These are phyloP conservation scores for Drosophila sordidula DNA, from an alignment of 2,888 invertebrate species.

Conservation along the genomic window DNA sequence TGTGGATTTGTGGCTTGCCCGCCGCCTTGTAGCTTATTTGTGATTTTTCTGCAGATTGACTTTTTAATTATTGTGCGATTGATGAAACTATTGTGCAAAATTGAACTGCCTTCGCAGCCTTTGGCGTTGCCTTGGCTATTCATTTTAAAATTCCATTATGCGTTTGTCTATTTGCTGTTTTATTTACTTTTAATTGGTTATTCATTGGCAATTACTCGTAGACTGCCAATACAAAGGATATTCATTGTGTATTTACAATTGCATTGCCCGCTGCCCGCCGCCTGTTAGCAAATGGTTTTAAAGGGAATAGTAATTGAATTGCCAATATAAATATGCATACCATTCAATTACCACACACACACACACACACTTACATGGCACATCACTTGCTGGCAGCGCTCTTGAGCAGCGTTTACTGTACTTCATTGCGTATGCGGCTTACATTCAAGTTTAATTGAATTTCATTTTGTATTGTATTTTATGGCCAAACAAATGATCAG, in stretches of 20 bases:
- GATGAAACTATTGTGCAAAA: conserved; percentile 7
- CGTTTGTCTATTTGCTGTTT: conserved; percentile 41
- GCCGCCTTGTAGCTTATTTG: conserved; percentile 22
- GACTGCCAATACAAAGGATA: conserved; percentile 19
- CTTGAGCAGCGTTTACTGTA: conserved; percentile 6
- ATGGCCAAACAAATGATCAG: conserved; percentile 17
- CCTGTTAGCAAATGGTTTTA: conserved; percentile 26
- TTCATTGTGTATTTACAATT: conserved; percentile 25
- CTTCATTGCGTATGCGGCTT: background rate
- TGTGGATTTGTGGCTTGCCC: conserved; percentile 32
- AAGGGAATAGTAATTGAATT: conserved; percentile 49
- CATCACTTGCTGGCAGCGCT: background rate
- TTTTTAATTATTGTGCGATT: conserved; percentile 50
- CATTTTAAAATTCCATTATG: conserved; percentile 58
- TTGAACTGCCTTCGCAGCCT: background rate
- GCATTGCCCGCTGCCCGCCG: background rate
- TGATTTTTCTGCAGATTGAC: conserved; percentile 28
- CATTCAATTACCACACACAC: conserved; percentile 17
- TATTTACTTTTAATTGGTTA: conserved; percentile 67
- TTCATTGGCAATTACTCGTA: conserved; percentile 59
- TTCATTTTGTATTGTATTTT: conserved; percentile 14
- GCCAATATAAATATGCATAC: conserved; percentile 30
- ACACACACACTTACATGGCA: too few species aligned
- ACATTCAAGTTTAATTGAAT: conserved; percentile 22
- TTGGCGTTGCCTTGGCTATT: background rate